Conservation (phyloP, 1,140 invertebrate genomes). For the Sitobion miscanthi region DNA sequence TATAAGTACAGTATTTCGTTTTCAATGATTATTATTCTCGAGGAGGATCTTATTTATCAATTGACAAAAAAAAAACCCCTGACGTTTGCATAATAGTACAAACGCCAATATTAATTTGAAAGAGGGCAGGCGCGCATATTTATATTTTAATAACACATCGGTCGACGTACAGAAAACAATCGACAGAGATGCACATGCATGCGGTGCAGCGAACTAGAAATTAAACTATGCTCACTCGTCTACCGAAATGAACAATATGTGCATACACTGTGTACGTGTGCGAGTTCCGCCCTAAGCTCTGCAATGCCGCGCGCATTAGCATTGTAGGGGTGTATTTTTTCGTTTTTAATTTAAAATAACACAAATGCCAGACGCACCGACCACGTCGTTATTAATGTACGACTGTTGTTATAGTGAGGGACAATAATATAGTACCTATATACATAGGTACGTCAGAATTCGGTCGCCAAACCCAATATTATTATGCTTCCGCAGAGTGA, state of each 20-base stretch:
- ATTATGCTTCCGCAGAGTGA: not conserved
- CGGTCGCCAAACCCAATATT: too few relatives aligned
- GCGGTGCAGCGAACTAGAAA: conserved; percentile 40
- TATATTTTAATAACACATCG: conserved; percentile 35
- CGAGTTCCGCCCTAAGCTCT: not conserved
- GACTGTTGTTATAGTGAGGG: not conserved
- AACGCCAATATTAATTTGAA: conserved; percentile 18
- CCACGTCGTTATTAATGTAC: not conserved
- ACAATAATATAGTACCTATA: not conserved
- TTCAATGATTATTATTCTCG: not conserved
- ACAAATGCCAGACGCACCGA: not conserved
- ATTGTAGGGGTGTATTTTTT: conserved; percentile 18
- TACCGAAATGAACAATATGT: conserved; percentile 41
- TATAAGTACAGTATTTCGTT: not conserved
- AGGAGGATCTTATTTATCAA: not conserved
- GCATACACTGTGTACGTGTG: not conserved
- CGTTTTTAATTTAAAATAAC: conserved; percentile 49
- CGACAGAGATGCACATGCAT: not conserved
- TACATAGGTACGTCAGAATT: too few relatives aligned
- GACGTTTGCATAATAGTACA: not conserved
- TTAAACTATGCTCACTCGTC: conserved; percentile 20
- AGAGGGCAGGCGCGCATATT: not conserved
- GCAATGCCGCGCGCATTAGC: not conserved
- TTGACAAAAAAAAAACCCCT: not conserved
- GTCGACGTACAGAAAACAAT: conserved; percentile 16